Evolutionary conservation across 2,113 vertebrate species (phyloP).

Genomic region (Heterotilapia buettikoferi): DNA sequence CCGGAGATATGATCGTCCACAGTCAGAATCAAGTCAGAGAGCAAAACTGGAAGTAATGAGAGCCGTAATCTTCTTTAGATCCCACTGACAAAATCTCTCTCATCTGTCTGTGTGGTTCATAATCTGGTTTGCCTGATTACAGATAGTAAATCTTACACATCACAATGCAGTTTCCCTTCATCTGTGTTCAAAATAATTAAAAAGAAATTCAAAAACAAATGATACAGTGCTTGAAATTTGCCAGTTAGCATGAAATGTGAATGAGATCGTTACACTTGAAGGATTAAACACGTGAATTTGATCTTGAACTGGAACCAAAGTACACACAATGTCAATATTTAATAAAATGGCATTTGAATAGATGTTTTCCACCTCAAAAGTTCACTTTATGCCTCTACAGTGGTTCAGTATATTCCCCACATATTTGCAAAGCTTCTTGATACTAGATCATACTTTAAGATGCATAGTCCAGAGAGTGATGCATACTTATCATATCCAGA

Average conservation of each 20-base stretch:
- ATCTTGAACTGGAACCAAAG: background rate
- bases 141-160: background rate
- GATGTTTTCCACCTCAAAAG: background rate
- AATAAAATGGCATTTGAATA: background rate
- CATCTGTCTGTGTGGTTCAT: background rate
- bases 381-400: background rate
- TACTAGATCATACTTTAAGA: background rate
- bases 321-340: background rate
- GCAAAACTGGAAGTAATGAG: constrained; percentile 12
- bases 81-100: background rate
- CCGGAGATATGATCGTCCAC: constrained; percentile 24
- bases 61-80: background rate
- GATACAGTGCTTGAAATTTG: background rate
- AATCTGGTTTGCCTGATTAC: background rate
- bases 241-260: background rate
- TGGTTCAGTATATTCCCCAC: background rate
- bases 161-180: background rate
- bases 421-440: background rate
- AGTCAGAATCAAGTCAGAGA: background rate
- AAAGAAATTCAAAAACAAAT: background rate
- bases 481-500: background rate
- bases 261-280: background rate
- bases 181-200: background rate
- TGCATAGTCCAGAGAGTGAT: background rate
- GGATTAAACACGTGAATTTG: background rate